phyloP scores from a whole-genome alignment of 1,140 invertebrate species.

The Brachionus rotundiformis region DNA sequence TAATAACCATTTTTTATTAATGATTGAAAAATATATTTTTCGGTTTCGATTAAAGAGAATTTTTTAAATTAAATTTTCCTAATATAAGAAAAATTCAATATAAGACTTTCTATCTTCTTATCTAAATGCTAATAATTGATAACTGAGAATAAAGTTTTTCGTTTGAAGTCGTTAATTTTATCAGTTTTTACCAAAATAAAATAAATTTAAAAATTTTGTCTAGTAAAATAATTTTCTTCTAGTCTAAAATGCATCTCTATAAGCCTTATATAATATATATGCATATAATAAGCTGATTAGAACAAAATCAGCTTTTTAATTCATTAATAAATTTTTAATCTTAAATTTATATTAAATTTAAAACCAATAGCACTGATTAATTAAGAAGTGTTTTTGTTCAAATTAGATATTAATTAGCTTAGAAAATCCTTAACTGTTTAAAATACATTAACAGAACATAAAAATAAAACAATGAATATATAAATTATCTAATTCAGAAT shows the following conservation, averaged over 20 bases:
- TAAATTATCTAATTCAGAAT: background rate
- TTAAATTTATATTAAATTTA: background rate
- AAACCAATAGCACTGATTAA: background rate
- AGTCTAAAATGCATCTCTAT: background rate
- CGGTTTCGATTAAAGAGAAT: background rate
- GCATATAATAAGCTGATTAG: background rate
- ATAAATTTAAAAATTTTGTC: background rate
- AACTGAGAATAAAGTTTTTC: too few species aligned
- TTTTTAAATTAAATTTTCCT: too few species aligned
- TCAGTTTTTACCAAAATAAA: background rate
- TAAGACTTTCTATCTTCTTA: too few species aligned
- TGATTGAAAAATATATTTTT: background rate
- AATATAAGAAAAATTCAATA: too few species aligned
- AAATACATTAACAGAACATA: background rate
- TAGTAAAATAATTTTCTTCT: background rate
- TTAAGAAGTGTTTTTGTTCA: too few species aligned
- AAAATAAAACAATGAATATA: background rate
- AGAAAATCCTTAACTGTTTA: background rate
- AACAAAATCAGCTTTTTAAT: background rate
- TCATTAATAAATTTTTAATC: background rate
- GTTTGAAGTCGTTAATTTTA: too few species aligned
- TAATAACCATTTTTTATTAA: background rate
- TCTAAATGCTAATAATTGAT: too few species aligned
- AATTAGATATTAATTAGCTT: too few species aligned
- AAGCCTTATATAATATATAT: too few species aligned